Evolutionary conservation across 1,140 invertebrate species (phyloP), one percentile per base, ranked within the genome.

Genomic region (Lasioglossum albipes): DNA sequence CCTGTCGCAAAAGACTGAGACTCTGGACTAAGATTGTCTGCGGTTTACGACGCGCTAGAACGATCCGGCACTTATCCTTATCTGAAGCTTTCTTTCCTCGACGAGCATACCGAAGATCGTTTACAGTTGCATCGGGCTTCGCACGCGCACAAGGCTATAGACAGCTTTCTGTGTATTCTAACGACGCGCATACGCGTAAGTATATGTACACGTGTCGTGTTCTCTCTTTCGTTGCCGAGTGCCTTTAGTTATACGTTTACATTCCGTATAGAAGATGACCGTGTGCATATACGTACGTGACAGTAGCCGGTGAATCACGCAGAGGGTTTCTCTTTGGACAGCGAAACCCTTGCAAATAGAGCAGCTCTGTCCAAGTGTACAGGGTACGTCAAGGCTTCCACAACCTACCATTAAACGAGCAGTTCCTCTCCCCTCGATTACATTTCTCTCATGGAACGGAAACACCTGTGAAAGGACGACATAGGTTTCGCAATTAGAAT

Each of bases 21-120:
- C 12, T 9, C 7, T 54, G 36, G n/a, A 20, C 7, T 9, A 22
- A 16, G n/a, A 68, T 71, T 41, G 31, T 52, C 16, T 64, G 59
- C 67, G 54, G 20, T 78, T 79, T 22, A 41, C 42, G 49, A 79
- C 59, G 31, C 61, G 77, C 36, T 57, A 45, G 31, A 74, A 76
- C 77, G 49, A 66, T 75, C 54, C 22, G 20, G 85, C 86, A 87
- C 85, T 87, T 66, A 87, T 87, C 86, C 86, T 87, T 87, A 87
- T 87, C 85, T 87, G 86, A 87, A 87, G n/a, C 54, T 78, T 81
- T 73, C 61, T 65, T 81, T 85, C n/a, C 54, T 54, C 70, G 27
- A 12, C 64, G 61, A 52, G 62, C 45, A 18, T 72, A n/a, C 52
- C 27, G 42, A 61, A 10, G 31, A 69, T 79, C 54, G 52, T 78